Conservation (phyloP, 2,888 invertebrate species). For the Chouioia cunea region DNA sequence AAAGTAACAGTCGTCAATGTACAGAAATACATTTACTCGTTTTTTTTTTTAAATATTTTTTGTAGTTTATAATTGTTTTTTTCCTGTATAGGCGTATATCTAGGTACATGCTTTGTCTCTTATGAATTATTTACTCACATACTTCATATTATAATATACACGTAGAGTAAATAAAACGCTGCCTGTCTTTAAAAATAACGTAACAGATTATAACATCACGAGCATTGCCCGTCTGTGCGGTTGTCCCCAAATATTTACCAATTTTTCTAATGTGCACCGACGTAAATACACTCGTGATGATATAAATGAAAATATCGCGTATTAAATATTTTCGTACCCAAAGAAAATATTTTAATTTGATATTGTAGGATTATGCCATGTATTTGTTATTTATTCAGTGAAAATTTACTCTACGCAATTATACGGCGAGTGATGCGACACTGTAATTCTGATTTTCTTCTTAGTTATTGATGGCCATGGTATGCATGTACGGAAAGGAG, state of each 20-base stretch:
- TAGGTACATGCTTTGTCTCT: constrained; percentile 6
- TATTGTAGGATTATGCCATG: background rate
- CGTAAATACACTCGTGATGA: no score
- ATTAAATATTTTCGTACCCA: no score
- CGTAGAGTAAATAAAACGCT: constrained; percentile 17
- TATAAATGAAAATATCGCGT: no score
- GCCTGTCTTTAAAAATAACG: background rate
- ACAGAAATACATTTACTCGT: constrained; percentile 60
- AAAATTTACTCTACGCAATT: constrained; percentile 20
- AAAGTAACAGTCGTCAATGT: constrained; percentile 50
- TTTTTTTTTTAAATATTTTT: constrained; percentile 38
- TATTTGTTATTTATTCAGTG: background rate
- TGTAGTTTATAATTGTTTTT: background rate
- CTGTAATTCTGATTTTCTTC: constrained; percentile 14
- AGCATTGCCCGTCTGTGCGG: no score
- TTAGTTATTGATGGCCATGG: background rate
- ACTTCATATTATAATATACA: constrained; percentile 16
- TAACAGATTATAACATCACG: constrained; percentile 3
- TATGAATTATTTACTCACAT: constrained; percentile 33
- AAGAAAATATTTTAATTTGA: no score
- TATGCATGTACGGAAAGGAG: constrained; percentile 1
- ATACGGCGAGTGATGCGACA: constrained; percentile 25
- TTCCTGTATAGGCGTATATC: constrained; percentile 3
- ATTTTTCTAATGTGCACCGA: no score
- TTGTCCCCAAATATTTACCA: no score